Conservation (phyloP, 2,113 vertebrate genomes). For the Plotosus lineatus region DNA sequence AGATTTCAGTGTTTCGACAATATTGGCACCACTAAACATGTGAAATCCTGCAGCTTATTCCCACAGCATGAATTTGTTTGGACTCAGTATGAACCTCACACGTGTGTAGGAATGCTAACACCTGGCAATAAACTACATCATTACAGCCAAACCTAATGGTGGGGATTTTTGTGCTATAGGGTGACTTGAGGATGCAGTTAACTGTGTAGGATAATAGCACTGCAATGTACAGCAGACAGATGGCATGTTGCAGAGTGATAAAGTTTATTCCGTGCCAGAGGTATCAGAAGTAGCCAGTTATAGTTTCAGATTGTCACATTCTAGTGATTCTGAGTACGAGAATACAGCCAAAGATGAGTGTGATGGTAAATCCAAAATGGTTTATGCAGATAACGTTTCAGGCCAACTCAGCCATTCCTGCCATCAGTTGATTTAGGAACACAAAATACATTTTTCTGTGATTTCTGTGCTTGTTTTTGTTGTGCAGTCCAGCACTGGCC, state of each 20-base stretch:
- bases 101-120: constrained; percentile 22
- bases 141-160: constrained; percentile 3
- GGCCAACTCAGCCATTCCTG: too few relatives aligned
- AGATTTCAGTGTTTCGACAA: background rate
- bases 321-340: too few relatives aligned
- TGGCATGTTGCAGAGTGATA: background rate
- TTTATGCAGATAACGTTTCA: too few relatives aligned
- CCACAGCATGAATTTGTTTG: background rate
- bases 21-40: background rate
- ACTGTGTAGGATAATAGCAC: background rate
- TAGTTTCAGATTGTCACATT: background rate
- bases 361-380: too few relatives aligned
- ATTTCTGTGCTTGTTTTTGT: too few relatives aligned
- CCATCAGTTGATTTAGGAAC: too few relatives aligned
- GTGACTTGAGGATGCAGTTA: constrained; percentile 27
- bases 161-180: constrained; percentile 19
- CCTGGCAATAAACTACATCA: constrained; percentile 17
- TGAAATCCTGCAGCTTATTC: constrained; percentile 1
- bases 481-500: too few relatives aligned
- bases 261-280: background rate
- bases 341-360: too few relatives aligned
- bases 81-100: background rate
- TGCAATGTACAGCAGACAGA: background rate
- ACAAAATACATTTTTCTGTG: too few relatives aligned
- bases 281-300: background rate